These are phyloP conservation scores for Melanargia galathea DNA, from an alignment of 2,888 invertebrate species.

Conservation along the genomic window DNA sequence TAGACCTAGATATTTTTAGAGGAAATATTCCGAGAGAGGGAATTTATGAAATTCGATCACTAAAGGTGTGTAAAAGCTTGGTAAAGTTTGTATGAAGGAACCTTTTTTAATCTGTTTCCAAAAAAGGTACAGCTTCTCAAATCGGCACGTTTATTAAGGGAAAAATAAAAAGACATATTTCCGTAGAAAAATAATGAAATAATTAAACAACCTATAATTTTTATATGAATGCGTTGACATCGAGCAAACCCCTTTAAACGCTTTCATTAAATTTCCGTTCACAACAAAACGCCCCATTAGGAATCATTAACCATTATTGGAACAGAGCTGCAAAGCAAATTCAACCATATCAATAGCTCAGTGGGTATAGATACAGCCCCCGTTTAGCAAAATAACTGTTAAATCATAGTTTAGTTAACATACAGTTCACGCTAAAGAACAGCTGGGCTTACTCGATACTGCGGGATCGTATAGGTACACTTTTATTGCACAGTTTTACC, in stretches of 20 bases:
- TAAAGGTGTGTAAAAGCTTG: too few relatives aligned
- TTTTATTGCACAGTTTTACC: too few relatives aligned
- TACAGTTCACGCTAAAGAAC: not conserved
- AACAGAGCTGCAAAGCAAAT: slow-evolving; percentile 13
- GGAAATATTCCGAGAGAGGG: too few relatives aligned
- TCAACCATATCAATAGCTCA: slow-evolving; percentile 13
- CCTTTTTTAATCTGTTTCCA: too few relatives aligned
- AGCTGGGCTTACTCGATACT: not conserved
- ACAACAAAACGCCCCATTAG: slow-evolving; percentile 18
- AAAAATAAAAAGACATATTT: too few relatives aligned
- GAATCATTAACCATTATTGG: slow-evolving; percentile 5
- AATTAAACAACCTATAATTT: not conserved
- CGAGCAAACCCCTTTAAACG: slow-evolving; percentile 1
- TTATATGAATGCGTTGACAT: not conserved
- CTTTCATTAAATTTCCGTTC: slow-evolving; percentile 21
- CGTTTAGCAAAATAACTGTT: not conserved
- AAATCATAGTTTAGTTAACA: not conserved
- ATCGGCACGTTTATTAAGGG: too few relatives aligned
- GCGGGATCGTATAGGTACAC: too few relatives aligned
- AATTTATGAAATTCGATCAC: too few relatives aligned
- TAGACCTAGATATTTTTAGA: too few relatives aligned
- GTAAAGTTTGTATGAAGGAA: too few relatives aligned
- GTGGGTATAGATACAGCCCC: not conserved
- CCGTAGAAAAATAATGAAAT: too few relatives aligned
- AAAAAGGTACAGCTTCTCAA: too few relatives aligned